Evolutionary conservation across 2,888 invertebrate species (phyloP).

Genomic region (Tinea trinotella): DNA sequence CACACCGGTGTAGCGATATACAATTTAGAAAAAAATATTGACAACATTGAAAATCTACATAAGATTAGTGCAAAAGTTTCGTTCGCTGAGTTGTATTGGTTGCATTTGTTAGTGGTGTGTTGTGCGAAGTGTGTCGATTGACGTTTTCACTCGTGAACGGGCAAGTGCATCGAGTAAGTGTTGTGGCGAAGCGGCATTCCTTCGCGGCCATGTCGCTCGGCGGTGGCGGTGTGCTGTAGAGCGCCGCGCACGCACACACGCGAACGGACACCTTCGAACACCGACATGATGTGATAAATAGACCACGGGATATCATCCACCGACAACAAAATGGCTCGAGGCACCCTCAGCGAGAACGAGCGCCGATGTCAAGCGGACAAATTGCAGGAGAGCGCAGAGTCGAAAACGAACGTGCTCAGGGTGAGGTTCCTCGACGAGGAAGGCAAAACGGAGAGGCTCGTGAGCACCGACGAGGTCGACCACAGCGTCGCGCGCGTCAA

Average conservation of each 20-base stretch:
- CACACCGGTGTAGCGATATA: constrained; percentile 2
- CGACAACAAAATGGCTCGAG: constrained; percentile 64
- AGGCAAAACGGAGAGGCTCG: constrained; percentile 62
- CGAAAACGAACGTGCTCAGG: constrained; percentile 51
- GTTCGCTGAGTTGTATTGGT: background rate
- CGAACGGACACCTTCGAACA: background rate
- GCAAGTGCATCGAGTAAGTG: constrained; percentile 58
- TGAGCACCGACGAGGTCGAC: constrained; percentile 62
- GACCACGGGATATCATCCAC: constrained; percentile 26
- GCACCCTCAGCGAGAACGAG: constrained; percentile 59
- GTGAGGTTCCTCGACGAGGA: constrained; percentile 64
- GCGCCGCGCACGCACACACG: background rate
- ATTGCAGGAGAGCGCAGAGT: constrained; percentile 44
- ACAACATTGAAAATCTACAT: background rate
- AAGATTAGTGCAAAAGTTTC: background rate
- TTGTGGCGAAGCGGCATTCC: constrained; percentile 60
- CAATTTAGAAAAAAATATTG: background rate
- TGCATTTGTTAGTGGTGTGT: background rate
- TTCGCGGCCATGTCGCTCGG: constrained; percentile 66
- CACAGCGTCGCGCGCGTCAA: constrained; percentile 55
- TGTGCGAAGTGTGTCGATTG: constrained; percentile 25
- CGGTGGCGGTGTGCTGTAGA: constrained; percentile 59
- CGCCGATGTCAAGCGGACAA: constrained; percentile 50
- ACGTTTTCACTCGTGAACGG: constrained; percentile 38
- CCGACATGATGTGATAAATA: constrained; percentile 41